Evolutionary conservation across 2,113 vertebrate species (phyloP), one percentile per base, ranked within the genome.

Genomic region (Peromyscus polionotus): DNA sequence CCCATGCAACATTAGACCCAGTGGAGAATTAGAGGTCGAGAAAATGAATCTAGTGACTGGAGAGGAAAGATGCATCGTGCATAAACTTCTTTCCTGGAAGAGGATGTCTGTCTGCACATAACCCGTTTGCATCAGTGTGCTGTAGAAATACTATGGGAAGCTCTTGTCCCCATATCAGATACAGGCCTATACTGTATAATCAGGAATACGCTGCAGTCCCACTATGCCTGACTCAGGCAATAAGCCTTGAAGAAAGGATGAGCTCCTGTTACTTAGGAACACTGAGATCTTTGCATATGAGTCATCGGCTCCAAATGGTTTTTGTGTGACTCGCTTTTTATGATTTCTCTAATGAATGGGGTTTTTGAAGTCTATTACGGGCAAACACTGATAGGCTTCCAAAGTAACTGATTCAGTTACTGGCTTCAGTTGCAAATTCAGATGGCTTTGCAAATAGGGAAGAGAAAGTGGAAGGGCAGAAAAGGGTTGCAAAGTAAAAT

Each of bases 361-460:
- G 90, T 87, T 96, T 95, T 93, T 80, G 72, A 93, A 97, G 51
- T 31, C 39, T 83, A 11, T 97, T 87, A 77, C 16, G 48, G 14
- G 73, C 85, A 22, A 95, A 93, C 8, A 20, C 67, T 88, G 59
- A 92, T 93, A 22, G 70, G n/a, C 68, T 96, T 94, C 83, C 88
- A 76, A 88, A 94, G 13, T 48, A 57, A 45, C 24, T 13, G 26
- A 48, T 84, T 63, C 68, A 81, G 22, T 72, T 59, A 68, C 0
- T 81, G 59, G 17, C 72, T 94, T 92, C 63, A 28, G 31, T 2
- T 73, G 45, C 28, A 91, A 91, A 13, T 88, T 90, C 68, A 39
- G 39, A 42, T 76, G 24, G 33, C 79, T 76, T 76, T 70, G 73
- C 51, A 88, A 88, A 54, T 6, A 45, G 22, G 13, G 36, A 75